Conservation (phyloP, 2,888 invertebrate genomes). For the Nymphalis polychloros region DNA sequence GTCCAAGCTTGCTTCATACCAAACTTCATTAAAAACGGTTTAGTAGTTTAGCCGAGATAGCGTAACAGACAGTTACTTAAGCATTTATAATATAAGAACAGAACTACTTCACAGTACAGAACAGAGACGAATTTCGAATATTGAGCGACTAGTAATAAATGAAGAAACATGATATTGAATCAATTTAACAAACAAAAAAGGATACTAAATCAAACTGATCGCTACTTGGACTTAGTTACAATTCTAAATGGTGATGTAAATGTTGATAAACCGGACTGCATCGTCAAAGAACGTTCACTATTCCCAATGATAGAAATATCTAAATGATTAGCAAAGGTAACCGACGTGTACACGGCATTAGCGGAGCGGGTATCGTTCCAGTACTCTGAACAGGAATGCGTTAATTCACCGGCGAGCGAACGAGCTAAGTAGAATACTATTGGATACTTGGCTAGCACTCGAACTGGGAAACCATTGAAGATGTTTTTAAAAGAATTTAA, state of each 20-base stretch:
- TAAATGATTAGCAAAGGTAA: slow-evolving; percentile 15
- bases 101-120: too few relatives aligned
- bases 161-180: too few relatives aligned
- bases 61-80: too few relatives aligned
- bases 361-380: background rate
- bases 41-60: too few relatives aligned
- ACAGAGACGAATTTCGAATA: too few relatives aligned
- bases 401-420: slow-evolving; percentile 38
- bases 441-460: slow-evolving; percentile 31
- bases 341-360: slow-evolving; percentile 16
- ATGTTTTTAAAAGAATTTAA: slow-evolving; percentile 7
- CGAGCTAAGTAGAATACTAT: slow-evolving; percentile 33
- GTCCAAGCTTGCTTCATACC: too few relatives aligned
- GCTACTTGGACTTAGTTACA: too few relatives aligned
- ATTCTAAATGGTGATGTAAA: background rate
- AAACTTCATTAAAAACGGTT: too few relatives aligned
- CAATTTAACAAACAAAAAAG: too few relatives aligned
- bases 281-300: slow-evolving; percentile 7
- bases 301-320: background rate
- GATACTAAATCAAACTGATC: too few relatives aligned
- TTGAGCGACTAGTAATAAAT: too few relatives aligned
- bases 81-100: too few relatives aligned
- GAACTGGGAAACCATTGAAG: slow-evolving; percentile 11
- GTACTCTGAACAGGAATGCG: slow-evolving; percentile 40
- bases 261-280: background rate